Evolutionary conservation across 2,888 invertebrate genomes (phyloP).

Genomic region (Limenitis camilla): DNA sequence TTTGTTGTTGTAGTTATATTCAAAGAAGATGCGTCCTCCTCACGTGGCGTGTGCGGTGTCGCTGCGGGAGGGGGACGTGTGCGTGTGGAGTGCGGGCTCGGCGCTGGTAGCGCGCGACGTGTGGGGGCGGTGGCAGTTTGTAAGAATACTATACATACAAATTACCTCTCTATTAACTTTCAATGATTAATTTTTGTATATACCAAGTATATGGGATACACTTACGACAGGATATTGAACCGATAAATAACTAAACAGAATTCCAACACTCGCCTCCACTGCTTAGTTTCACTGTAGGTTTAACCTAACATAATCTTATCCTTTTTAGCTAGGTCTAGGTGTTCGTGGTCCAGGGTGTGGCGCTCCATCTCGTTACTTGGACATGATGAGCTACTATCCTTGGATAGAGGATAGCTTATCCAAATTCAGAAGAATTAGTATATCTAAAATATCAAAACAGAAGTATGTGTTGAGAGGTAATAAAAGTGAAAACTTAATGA

Average conservation of each 20-base stretch:
- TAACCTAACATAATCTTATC: background rate
- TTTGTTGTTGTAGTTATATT: constrained; percentile 39
- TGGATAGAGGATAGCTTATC: constrained; percentile 43
- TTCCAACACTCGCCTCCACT: no score
- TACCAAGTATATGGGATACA: no score
- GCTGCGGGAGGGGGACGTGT: constrained; percentile 31
- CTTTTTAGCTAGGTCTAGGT: constrained; percentile 43
- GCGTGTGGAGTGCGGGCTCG: constrained; percentile 53
- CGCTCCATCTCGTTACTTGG: constrained; percentile 51
- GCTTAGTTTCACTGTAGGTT: no score
- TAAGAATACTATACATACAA: constrained; percentile 18
- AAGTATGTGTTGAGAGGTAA: constrained; percentile 47
- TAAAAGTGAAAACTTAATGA: no score
- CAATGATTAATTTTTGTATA: no score
- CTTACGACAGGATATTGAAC: no score
- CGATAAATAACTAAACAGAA: no score
- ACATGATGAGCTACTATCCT: constrained; percentile 53
- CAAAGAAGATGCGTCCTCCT: constrained; percentile 44
- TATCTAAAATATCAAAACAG: constrained; percentile 43
- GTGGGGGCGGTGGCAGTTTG: constrained; percentile 59
- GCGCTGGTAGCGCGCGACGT: constrained; percentile 46
- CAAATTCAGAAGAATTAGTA: constrained; percentile 44
- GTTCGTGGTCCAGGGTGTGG: constrained; percentile 55
- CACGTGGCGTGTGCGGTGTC: constrained; percentile 48
- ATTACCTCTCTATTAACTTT: no score